Conservation (phyloP, 2,888 invertebrate genomes). For the Melinaea marsaeus region DNA sequence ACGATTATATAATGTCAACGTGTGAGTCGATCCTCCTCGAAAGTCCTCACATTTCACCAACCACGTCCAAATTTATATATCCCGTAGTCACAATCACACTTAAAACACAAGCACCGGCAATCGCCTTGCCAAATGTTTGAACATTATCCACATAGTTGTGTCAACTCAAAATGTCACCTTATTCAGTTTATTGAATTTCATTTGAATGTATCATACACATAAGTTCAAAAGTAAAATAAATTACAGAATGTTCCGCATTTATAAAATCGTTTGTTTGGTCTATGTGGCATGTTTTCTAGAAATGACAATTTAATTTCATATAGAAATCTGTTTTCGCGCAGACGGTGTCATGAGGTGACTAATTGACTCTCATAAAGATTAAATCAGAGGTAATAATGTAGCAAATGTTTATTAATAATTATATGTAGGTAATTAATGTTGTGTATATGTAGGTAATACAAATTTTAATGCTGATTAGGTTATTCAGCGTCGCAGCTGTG, state of each 20-base stretch:
- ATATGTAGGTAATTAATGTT: too few species aligned
- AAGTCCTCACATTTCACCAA: not conserved
- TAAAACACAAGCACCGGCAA: not conserved
- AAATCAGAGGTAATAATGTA: too few species aligned
- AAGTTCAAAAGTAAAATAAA: too few species aligned
- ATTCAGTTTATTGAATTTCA: not conserved
- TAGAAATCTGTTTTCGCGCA: too few species aligned
- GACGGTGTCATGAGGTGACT: too few species aligned
- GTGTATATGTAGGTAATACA: not conserved
- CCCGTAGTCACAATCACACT: not conserved
- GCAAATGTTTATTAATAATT: not conserved
- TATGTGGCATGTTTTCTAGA: too few species aligned
- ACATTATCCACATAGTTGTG: not conserved
- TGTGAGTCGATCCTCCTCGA: not conserved
- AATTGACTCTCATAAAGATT: too few species aligned
- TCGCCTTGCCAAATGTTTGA: slow-evolving; percentile 1
- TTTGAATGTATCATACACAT: not conserved
- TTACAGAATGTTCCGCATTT: too few species aligned
- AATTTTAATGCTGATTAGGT: slow-evolving; percentile 1
- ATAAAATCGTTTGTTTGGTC: too few species aligned
- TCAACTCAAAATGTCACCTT: not conserved
- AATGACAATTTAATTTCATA: too few species aligned
- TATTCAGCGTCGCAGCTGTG: not conserved
- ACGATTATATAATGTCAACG: too few species aligned
- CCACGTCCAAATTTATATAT: not conserved